Evolutionary conservation across 1,140 invertebrate species (phyloP), one percentile per base, ranked within the genome.

Genomic region (Procambarus clarkii): DNA sequence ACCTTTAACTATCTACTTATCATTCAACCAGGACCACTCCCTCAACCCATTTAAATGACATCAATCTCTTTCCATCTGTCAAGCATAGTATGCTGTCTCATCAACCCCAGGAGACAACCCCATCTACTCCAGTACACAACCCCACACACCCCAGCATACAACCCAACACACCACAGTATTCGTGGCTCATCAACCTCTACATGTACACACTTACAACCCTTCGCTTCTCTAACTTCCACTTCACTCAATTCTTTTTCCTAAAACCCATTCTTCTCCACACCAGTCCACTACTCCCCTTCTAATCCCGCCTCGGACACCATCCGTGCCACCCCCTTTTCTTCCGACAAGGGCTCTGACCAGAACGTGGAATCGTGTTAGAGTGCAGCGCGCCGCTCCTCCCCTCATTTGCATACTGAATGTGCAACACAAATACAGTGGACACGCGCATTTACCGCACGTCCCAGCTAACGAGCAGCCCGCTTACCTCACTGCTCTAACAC

Each of bases 321-420:
- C 74, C 71, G 18, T 7, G 24, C 5, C 78, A 18, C 46, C 11
- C n/a, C 48, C 46, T 18, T 21, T 64, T 11, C 60, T 3, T n/a
- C 78, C 44, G 48, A n/a, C 45, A 34, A 60, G n/a, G 24, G 60
- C 50, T 90, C 74, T 85, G 81, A 69, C 88, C 88, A 91, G 88
- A 91, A 85, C 88, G 88, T 85, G 82, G 88, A 91, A 91, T 91
- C 88, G 88, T 82, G 88, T 91, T 84, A 91, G 74, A 91, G 88
- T 79, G 88, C 69, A 84, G 79, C 80, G 64, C 80, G 71, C 3
- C 82, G 44, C 88, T 64, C 88, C 81, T 78, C 88, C 74, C 76
- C 82, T 91, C 88, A 91, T 91, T 91, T 91, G 88, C 88, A 91
- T 91, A 91, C 88, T 85, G 88, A 91, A 91, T 91, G 88, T 91